Evolutionary conservation across 1,140 invertebrate species (phyloP), one percentile per base, ranked within the genome.

Genomic region (Pseudoatta argentina): DNA sequence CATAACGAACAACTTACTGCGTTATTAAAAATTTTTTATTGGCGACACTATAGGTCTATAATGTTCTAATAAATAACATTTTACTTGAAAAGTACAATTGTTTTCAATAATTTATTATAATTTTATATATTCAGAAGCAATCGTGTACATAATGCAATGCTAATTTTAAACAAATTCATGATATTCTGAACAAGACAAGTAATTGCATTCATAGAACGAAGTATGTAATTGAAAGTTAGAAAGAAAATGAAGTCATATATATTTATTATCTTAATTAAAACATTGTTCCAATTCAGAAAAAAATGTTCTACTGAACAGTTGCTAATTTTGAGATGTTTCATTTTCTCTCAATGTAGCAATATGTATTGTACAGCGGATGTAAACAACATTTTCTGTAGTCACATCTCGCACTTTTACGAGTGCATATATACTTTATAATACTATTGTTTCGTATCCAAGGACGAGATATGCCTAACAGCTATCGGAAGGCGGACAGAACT

Each of bases 401-500:
- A 24, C 8, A 12, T 57, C 27, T 7, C 8, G 16, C 21, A n/a
- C 18, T 59, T 1, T 57, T 39, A 39, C 3, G 3, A n/a, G 10
- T 16, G 39, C 12, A 51, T 8, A 0, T 16, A 51, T 21, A n/a
- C 16, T 73, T 34, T 8, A 39, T 59, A 69, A 59, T 18, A 8
- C 3, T 51, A 78, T 51, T 66, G 24, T 66, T 21, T 78, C 66
- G 21, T 27, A 21, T 21, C 21, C 53, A 77, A 30, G 51, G 44
- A 66, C 24, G n/a, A 73, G 16, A 51, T 67, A 44, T 67, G n/a
- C 24, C 72, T 7, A 30, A 57, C 59, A 77, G 64, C 30, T 57
- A 72, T 44, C 39, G 57, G 78, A 63, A 73, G 86, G 77, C 83
- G 51, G 76, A 86, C 66, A 82, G 75, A 59, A 67, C 48, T 79